These are phyloP conservation scores for Tapirus indicus DNA, from an alignment of 2,797 vertebrate genomes.

Conservation along the genomic window DNA sequence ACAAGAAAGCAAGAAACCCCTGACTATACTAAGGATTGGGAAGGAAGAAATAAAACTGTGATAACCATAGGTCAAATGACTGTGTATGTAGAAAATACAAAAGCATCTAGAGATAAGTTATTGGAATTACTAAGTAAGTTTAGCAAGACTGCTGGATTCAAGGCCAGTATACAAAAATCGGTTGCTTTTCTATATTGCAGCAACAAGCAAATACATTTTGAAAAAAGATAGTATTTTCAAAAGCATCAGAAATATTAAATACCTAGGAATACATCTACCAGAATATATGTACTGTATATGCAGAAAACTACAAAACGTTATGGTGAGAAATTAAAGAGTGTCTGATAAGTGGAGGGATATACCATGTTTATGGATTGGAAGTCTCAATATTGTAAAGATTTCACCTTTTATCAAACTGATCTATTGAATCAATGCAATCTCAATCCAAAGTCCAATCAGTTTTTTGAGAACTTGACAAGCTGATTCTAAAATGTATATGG, in stretches of 20 bases:
- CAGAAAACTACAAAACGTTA: background rate
- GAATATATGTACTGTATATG: background rate
- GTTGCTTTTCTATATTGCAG: background rate
- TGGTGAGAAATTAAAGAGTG: background rate
- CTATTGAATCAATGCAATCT: background rate
- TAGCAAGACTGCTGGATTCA: background rate
- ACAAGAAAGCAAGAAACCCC: background rate
- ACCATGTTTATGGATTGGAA: background rate
- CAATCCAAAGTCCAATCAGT: background rate
- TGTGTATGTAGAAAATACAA: background rate
- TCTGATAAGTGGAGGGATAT: background rate
- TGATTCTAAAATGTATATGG: background rate
- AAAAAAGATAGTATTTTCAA: background rate
- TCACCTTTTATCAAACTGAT: background rate
- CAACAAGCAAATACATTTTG: background rate
- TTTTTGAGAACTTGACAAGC: background rate
- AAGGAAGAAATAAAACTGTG: background rate
- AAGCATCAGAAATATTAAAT: background rate
- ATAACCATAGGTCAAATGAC: background rate
- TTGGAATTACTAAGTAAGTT: background rate
- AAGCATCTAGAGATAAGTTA: background rate
- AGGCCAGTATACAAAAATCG: too few relatives aligned
- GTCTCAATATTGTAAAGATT: background rate
- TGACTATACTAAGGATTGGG: background rate
- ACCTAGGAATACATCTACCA: background rate